phyloP scores from a whole-genome alignment of 1,140 invertebrate genomes.

The Drosophila lowei region DNA sequence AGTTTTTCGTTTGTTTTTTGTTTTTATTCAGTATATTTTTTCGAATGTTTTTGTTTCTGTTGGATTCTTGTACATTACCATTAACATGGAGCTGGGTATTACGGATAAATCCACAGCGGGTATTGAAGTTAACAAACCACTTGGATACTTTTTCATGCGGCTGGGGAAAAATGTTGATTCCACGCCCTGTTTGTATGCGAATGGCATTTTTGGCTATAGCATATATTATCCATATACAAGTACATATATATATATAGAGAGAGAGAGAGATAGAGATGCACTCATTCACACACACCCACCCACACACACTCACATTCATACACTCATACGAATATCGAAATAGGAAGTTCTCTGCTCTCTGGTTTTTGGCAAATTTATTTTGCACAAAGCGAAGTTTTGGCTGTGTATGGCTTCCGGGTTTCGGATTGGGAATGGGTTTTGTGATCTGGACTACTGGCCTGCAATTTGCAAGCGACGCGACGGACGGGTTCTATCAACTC shows the following conservation, averaged over 20 bases:
- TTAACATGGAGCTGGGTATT: conserved; percentile 82
- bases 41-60: conserved; percentile 27
- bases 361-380: conserved; percentile 59
- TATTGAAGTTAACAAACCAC: conserved; percentile 83
- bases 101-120: conserved; percentile 83
- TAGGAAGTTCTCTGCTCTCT: conserved; percentile 39
- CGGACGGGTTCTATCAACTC: background rate
- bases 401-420: conserved; percentile 19
- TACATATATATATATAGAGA: conserved; percentile 39
- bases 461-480: conserved; percentile 58
- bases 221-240: conserved; percentile 48
- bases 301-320: conserved; percentile 7
- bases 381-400: conserved; percentile 65
- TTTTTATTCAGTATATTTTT: conserved; percentile 10
- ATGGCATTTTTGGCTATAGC: conserved; percentile 66
- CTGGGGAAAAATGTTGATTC: conserved; percentile 82
- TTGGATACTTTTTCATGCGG: conserved; percentile 83
- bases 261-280: conserved; percentile 35
- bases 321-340: conserved; percentile 38
- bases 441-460: conserved; percentile 26
- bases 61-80: conserved; percentile 78
- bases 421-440: background rate
- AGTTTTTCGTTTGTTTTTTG: conserved; percentile 14
- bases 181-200: conserved; percentile 78
- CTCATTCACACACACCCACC: conserved; percentile 26